A percentile compares a stretch with the other conserved stretches of the same genome.
Evolutionary conservation across 2,113 vertebrate species (phyloP).

Genomic region (Gymnorhina tibicen): DNA sequence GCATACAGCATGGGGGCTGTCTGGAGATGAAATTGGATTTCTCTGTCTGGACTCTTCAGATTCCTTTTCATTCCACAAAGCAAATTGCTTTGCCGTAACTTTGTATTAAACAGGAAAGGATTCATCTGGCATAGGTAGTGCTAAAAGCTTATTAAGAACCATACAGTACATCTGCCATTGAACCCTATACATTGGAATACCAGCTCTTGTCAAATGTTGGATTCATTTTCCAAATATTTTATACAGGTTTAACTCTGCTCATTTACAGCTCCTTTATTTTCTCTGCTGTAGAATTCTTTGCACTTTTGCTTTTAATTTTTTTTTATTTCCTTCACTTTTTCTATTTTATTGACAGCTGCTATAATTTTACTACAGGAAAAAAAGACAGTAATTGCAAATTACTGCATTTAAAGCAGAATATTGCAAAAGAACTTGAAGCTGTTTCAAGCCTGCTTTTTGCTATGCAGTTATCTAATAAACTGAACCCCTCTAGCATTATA

Average conservation of each 20-base stretch:
- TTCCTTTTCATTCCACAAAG: slow-evolving; percentile 69
- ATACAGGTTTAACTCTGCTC: background rate
- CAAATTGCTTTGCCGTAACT: slow-evolving; percentile 63
- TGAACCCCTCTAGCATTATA: background rate
- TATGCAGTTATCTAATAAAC: background rate
- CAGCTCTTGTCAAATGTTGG: slow-evolving; percentile 7
- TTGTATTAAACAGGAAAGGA: slow-evolving; percentile 35
- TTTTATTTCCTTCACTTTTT: background rate
- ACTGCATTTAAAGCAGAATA: background rate
- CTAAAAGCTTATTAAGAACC: slow-evolving; percentile 53
- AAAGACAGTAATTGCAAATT: background rate
- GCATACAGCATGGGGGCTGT: slow-evolving; percentile 5
- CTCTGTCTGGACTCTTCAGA: slow-evolving; percentile 52
- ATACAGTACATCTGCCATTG: background rate
- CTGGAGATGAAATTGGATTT: slow-evolving; percentile 73
- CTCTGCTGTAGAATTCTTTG: background rate
- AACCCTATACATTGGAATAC: background rate
- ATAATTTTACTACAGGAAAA: slow-evolving; percentile 32
- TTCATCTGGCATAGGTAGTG: slow-evolving; percentile 21
- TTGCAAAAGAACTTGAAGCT: background rate
- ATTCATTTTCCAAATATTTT: slow-evolving; percentile 27
- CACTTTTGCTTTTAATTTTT: background rate
- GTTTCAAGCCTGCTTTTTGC: background rate
- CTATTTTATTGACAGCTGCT: slow-evolving; percentile 25
- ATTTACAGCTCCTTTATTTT: background rate